Base-by-base conservation (phyloP, 2,888 invertebrate genomes). In the Corbicula japonica region DNA sequence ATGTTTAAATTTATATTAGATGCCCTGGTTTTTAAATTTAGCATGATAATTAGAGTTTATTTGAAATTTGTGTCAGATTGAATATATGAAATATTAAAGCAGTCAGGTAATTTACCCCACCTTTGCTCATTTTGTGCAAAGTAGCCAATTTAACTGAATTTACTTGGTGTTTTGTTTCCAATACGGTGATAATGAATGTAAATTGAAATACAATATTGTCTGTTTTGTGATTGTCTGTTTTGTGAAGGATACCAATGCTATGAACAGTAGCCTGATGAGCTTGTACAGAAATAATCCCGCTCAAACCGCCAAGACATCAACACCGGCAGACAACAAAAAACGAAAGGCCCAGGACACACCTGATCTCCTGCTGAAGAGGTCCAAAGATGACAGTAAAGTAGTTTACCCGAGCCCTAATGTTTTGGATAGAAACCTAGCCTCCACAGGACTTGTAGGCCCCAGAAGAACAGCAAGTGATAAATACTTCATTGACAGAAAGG, bases 201-300 rank as follows among this genome's bases (percentile, higher is more conserved):
- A n/a, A n/a, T n/a, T n/a, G n/a, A n/a, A n/a, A n/a, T n/a, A n/a
- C n/a, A n/a, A n/a, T n/a, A n/a, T n/a, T n/a, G n/a, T n/a, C n/a
- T n/a, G n/a, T n/a, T n/a, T n/a, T n/a, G n/a, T n/a, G n/a, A n/a
- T n/a, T n/a, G n/a, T n/a, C n/a, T n/a, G n/a, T n/a, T n/a, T n/a
- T n/a, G n/a, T n/a, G n/a, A n/a, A 91, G 91, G 90, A 92, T 54
- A 84, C 82, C 8, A 92, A 92, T 85, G 52, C 86, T 8, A 86
- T 91, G 73, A 92, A 92, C 78, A 88, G 82, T 54, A 86, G 89
- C 73, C 88, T 92, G 88, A 84, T 88, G n/a, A 87, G 86, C 52
- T 62, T 92, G 61, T 92, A 92, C 78, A 86, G 82, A 56, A 85
- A 76, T 34, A 82, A 76, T 26, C 79, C 85, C 12, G 58, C 69